Conservation (phyloP, 2,797 vertebrate species). For the Rallus crepitans region DNA sequence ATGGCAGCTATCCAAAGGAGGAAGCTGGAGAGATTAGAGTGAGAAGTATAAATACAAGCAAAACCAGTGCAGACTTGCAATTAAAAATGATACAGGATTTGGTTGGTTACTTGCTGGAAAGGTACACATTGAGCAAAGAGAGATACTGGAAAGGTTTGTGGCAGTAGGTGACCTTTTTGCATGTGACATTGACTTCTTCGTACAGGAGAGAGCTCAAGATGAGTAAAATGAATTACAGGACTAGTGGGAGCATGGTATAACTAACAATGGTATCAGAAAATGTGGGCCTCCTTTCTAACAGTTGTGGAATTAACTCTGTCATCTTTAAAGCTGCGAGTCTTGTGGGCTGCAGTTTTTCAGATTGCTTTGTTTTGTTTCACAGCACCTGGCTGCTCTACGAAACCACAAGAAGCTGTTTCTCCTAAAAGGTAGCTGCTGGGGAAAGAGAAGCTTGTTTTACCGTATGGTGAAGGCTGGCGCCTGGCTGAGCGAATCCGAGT, state of each 20-base stretch:
- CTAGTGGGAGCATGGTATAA: background rate
- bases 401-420: slow-evolving; percentile 83
- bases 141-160: background rate
- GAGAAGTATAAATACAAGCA: background rate
- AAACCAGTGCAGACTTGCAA: background rate
- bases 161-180: background rate
- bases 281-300: background rate
- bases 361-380: background rate
- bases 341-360: background rate
- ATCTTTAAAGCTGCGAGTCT: background rate
- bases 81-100: background rate
- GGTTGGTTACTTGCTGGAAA: background rate
- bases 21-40: background rate
- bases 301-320: background rate
- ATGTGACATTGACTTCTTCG: background rate
- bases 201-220: background rate
- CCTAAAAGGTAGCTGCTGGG: slow-evolving; percentile 82
- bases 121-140: background rate
- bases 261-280: background rate
- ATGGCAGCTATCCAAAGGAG: background rate
- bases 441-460: background rate
- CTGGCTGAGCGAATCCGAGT: background rate
- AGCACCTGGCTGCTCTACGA: slow-evolving; percentile 84
- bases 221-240: background rate
- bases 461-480: background rate